Base-by-base conservation (phyloP, 2,888 invertebrate species). In the Hirtodrosophila confusa region DNA sequence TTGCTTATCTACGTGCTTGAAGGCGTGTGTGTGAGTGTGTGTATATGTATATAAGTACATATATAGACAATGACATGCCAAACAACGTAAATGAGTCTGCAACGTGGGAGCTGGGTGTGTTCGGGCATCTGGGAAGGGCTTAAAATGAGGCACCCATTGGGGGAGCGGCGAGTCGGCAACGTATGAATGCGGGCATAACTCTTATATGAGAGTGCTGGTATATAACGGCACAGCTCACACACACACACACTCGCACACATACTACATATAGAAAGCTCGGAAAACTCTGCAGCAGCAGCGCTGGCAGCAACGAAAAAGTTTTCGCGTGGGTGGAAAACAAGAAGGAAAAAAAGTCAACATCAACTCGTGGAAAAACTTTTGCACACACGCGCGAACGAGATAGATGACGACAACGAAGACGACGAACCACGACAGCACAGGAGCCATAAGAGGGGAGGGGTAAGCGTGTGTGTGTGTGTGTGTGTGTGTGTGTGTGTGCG, bases 121-220 rank as follows among this genome's bases (percentile, higher is more conserved):
- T 56, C 5, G 1, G 36, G 33, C 23, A 29, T 36, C 41, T 58
- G 69, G 73, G 75, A 72, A 71, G 75, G 75, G 69, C 78, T 76
- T 62, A 64, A 64, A 24, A 24, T 40, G 33, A 48, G 58, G 10
- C 53, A 48, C 51, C 53, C 65, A 58, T 64, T 75, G 73, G 83
- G 62, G 73, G 65, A 69, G 41, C 54, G 66, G 47, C 55, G 41
- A 51, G 48, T 31, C 39, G 67, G 61, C 63, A 58, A 82, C 66
- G 74, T 71, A 75, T 78, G 85, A 77, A 79, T 82, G 80, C 66
- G 76, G 71, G 77, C 75, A 77, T 86, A 86, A 86, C 83, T 85
- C 85, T 78, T 85, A 75, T 79, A 82, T 83, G 87, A 83, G 79
- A 40, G 62, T 24, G 55, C 51, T 64, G 24, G 83, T 77, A 84